Conservation (phyloP, 2,888 invertebrate species). For the Scaptomyza reducta region DNA sequence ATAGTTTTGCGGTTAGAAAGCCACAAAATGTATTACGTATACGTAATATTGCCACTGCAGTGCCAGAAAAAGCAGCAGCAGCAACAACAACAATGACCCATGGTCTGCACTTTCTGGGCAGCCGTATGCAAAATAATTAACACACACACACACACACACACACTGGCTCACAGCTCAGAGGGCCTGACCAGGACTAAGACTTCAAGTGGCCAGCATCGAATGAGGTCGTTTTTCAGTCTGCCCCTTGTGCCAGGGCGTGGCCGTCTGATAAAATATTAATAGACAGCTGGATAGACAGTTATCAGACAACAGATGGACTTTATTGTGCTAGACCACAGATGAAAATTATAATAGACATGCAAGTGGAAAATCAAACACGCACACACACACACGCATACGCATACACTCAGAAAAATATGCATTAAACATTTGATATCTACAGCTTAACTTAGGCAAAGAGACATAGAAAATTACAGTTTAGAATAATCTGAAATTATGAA, state of each 20-base stretch:
- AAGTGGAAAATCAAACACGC: slow-evolving; percentile 67
- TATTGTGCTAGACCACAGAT: slow-evolving; percentile 80
- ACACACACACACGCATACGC: slow-evolving; percentile 23
- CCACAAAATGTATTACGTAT: slow-evolving; percentile 76
- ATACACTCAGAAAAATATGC: neutral
- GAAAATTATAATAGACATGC: slow-evolving; percentile 77
- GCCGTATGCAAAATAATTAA: slow-evolving; percentile 79
- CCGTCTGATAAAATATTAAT: slow-evolving; percentile 82
- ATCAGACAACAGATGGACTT: slow-evolving; percentile 83
- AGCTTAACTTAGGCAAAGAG: too few species aligned
- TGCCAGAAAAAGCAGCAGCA: slow-evolving; percentile 46
- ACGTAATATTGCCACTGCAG: slow-evolving; percentile 73
- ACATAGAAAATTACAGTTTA: too few species aligned
- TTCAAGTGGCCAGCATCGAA: slow-evolving; percentile 54
- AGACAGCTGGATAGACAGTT: slow-evolving; percentile 83
- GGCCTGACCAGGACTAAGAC: slow-evolving; percentile 28
- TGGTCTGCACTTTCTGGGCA: slow-evolving; percentile 25
- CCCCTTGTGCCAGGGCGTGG: slow-evolving; percentile 50
- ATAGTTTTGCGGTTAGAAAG: slow-evolving; percentile 76
- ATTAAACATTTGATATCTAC: too few species aligned
- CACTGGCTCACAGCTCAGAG: slow-evolving; percentile 15
- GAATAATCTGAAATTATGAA: too few species aligned
- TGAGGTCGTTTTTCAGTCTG: slow-evolving; percentile 24
- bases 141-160: slow-evolving; percentile 42
- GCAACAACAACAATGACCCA: slow-evolving; percentile 19